Percentiles rank a stretch among this genome's conserved stretches.
Conservation (phyloP, 2,797 vertebrate genomes). For the Otolemur crassicaudatus region DNA sequence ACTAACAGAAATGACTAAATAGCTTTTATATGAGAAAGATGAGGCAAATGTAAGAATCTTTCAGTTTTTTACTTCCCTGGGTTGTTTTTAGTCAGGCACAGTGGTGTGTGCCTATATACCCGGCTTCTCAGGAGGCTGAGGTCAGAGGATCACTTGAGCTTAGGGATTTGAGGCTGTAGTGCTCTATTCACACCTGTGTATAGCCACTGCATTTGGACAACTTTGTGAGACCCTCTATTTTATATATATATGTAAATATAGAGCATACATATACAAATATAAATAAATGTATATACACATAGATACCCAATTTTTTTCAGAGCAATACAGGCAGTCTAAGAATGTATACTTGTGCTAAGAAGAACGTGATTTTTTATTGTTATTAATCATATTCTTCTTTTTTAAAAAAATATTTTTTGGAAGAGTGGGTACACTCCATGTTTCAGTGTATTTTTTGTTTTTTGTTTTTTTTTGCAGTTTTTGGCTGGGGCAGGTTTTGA, state of each 20-base stretch:
- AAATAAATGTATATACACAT: not conserved
- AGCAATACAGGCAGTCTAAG: constrained; percentile 31
- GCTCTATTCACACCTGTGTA: not conserved
- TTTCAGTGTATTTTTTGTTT: no score
- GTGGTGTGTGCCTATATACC: not conserved
- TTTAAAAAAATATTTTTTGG: no score
- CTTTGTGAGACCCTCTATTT: not conserved
- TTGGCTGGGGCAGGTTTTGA: no score
- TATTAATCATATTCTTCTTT: not conserved
- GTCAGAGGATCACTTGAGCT: not conserved
- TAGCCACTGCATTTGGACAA: not conserved
- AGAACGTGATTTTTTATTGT: not conserved
- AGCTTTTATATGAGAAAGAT: constrained; percentile 15
- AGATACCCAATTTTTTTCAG: not conserved
- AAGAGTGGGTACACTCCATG: no score
- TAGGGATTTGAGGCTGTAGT: not conserved
- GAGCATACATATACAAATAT: no score
- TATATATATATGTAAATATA: no score
- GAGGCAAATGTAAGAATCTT: not conserved
- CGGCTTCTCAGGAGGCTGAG: not conserved
- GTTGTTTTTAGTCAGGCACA: not conserved
- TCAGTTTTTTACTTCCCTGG: constrained; percentile 27
- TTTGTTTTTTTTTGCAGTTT: no score
- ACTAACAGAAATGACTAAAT: constrained; percentile 41
- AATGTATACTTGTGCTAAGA: constrained; percentile 15